Base-by-base conservation (phyloP, 2,113 vertebrate genomes). In the Sinocyclocheilus anophthalmus region DNA sequence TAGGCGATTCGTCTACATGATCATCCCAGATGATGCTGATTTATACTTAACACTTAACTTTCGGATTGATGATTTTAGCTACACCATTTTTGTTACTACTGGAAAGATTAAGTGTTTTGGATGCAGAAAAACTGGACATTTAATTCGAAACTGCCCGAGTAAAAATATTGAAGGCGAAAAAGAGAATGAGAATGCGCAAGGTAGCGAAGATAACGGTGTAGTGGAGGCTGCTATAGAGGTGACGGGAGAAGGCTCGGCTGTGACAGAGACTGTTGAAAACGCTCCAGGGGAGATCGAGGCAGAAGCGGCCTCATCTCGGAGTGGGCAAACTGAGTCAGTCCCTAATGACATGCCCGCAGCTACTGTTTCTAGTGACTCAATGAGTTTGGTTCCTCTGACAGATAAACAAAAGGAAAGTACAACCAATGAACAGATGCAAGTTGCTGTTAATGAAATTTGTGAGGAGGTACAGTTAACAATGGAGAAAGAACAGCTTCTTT, bases 1-100 rank as follows among this genome's bases (percentile, higher is more conserved):
- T 91, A 90, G 69, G 89, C 24, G 13, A 90, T 84, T 90, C 30
- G 18, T 14, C 48, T 73, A 55, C 20, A 55, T 57, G 67, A 42
- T 83, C 14, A 33, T 83, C 3, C 24, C 30, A 7, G 37, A 72
- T 8, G 30, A 72, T 5, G 26, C 26, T 0, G 67, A 83, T 14
- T 4, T 83, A 14, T 13, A 83, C 2, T 5, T 83, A 0, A n/a
- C 65, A 7, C 81, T 55, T 1, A 55, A 83, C 8, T 83, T 83
- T 20, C 5, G 24, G 2, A 14, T 55, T 18, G 81, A 72, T n/a
- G 24, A 39, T 22, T 82, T 69, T 3, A 22, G 30, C 18, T n/a
- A 82, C 8, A 9, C 5, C 1, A 18, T 82, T 10, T 53, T 82
- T 53, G 16, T 69, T 0, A 70, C 80, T 14, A 82, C 45, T 18